Conservation (phyloP, 2,797 vertebrate species). For the Emys orbicularis region DNA sequence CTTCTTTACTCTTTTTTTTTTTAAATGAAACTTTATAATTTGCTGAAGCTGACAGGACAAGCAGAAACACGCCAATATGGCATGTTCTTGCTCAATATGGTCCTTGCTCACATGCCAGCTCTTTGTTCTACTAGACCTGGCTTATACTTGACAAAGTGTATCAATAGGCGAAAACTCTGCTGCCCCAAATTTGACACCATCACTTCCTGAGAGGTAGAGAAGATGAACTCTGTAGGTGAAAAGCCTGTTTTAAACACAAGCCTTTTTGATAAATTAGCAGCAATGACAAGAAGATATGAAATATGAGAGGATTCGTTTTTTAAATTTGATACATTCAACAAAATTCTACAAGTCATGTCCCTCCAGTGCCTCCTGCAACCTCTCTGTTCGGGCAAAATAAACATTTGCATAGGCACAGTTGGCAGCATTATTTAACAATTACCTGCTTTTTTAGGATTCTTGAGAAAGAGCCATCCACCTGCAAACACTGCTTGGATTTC, state of each 20-base stretch:
- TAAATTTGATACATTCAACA: not conserved
- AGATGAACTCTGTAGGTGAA: not conserved
- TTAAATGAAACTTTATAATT: not conserved
- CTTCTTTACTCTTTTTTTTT: not conserved
- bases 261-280: not conserved
- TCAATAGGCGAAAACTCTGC: not conserved
- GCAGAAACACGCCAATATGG: not conserved
- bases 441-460: not conserved
- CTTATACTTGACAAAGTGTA: no score
- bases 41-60: not conserved
- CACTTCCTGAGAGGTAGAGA: not conserved
- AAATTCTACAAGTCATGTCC: not conserved
- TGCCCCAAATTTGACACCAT: not conserved
- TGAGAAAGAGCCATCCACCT: conserved; percentile 16
- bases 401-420: not conserved
- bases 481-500: not conserved
- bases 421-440: conserved; percentile 38
- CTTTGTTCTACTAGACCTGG: not conserved
- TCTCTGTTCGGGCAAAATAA: not conserved
- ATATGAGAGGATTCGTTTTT: not conserved
- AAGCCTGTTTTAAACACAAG: not conserved
- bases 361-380: not conserved
- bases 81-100: not conserved
- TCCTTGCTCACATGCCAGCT: not conserved
- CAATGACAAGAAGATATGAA: not conserved